Evolutionary conservation across 2,113 vertebrate species (phyloP), one percentile per base, ranked within the genome.

Genomic region (Pogona vitticeps): DNA sequence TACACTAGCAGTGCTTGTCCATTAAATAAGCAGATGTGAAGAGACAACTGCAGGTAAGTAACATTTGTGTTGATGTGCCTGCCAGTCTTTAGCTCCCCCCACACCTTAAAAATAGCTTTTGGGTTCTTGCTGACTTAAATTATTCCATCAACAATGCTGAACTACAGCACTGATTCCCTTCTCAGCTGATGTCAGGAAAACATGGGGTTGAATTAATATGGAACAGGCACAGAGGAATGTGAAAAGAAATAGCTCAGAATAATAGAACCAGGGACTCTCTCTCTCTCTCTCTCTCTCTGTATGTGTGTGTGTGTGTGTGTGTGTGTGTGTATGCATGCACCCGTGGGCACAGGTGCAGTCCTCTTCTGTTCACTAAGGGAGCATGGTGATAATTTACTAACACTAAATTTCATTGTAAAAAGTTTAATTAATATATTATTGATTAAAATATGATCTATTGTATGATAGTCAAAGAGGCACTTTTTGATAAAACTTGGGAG

Each of bases 121-220:
- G 28, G 28, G 12, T 68, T 20, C 70, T 33, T 33, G 17, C 20
- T 67, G 73, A 76, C 58, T 46, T 59, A 67, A 33, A 76, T 17
- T 33, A 13, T 77, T 76, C 38, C 31, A 85, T 77, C 72, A 85
- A 72, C 83, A 85, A 67, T 67, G 83, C 72, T 33, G 59, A 68
- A 68, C 40, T 68, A 52, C 38, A 81, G 58, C 42, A 84, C 8
- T 31, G 59, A 72, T 84, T 65, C 83, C 72, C 59, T 52, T 76
- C 61, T 67, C 72, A 76, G 72, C 72, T 84, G 72, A 76, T 72
- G 23, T 76, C 40, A 84, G 72, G 61, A 77, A 77, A 78, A 68
- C 26, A 9, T 63, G 58, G 56, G 40, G 36, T 33, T 63, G 75
- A 85, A 85, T 85, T 78, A 85, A 85, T 58, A 78, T 77, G 23